These are phyloP conservation scores for Pristis pectinata DNA, from an alignment of 2,797 vertebrate species.

Conservation along the genomic window DNA sequence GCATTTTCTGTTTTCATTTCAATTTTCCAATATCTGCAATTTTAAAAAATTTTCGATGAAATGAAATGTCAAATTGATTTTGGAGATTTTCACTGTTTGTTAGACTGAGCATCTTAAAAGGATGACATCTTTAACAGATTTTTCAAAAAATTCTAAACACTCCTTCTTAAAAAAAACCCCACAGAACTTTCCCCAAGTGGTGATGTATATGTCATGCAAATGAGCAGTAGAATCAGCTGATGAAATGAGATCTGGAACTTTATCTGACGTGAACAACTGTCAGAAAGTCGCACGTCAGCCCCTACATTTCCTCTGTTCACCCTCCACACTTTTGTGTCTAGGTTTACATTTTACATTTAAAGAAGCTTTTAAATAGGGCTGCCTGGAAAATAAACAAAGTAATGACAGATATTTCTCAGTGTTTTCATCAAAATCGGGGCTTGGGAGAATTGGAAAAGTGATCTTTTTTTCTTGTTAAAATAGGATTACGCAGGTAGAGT, in stretches of 20 bases:
- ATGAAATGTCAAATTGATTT: neutral
- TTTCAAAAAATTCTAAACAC: neutral
- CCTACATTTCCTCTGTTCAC: constrained; percentile 25
- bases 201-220: constrained; percentile 10
- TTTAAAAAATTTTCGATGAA: neutral
- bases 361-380: neutral
- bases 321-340: neutral
- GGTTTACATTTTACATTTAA: neutral
- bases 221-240: constrained; percentile 25
- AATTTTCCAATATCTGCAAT: too few species aligned
- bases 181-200: constrained; percentile 16
- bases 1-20: too few species aligned
- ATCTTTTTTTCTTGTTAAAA: neutral
- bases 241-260: constrained; percentile 22
- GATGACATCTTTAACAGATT: constrained; percentile 4
- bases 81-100: neutral
- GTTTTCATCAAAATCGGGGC: neutral
- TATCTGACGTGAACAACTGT: constrained; percentile 22
- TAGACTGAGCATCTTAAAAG: constrained; percentile 10
- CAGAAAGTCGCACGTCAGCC: neutral
- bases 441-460: neutral
- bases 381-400: neutral
- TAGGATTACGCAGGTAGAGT: neutral
- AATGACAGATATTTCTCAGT: neutral
- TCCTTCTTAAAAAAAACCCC: neutral